Percentiles rank a stretch among this genome's conserved stretches.
These are phyloP conservation scores for Smutsia temminckii DNA, from an alignment of 2,797 vertebrate species.

Conservation along the genomic window DNA sequence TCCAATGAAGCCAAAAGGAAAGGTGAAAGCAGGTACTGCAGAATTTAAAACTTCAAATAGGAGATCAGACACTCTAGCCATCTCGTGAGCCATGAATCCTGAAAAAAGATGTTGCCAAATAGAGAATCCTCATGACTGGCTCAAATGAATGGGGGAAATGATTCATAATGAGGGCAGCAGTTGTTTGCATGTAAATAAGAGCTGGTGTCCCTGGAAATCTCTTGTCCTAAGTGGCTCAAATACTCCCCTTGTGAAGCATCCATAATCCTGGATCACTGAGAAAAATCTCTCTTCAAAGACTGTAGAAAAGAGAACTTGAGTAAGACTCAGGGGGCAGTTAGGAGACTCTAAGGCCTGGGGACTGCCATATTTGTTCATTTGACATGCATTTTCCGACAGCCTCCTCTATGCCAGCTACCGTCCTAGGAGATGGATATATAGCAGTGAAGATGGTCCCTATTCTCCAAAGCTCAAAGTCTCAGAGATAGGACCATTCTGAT, in stretches of 20 bases:
- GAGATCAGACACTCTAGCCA: neutral
- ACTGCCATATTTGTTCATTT: neutral
- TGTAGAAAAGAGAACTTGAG: neutral
- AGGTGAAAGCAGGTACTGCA: neutral
- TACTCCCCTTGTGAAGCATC: neutral
- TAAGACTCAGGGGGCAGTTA: neutral
- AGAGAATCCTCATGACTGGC: neutral
- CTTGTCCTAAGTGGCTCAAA: slow-evolving; percentile 3
- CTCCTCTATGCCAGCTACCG: neutral
- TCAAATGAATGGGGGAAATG: neutral
- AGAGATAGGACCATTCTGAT: neutral
- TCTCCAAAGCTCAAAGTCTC: neutral
- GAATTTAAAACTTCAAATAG: neutral
- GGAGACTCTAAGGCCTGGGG: neutral
- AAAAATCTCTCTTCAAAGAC: slow-evolving; percentile 19
- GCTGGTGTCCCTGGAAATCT: neutral
- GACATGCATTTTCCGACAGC: neutral
- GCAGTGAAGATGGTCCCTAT: neutral
- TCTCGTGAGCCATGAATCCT: neutral
- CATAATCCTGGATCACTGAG: neutral
- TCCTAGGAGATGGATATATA: neutral
- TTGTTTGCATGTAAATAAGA: slow-evolving; percentile 45
- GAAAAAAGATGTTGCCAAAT: neutral
- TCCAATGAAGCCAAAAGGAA: neutral
- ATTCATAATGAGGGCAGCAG: neutral